Evolutionary conservation across 2,797 vertebrate genomes (phyloP).

Genomic region (Antrozous pallidus): DNA sequence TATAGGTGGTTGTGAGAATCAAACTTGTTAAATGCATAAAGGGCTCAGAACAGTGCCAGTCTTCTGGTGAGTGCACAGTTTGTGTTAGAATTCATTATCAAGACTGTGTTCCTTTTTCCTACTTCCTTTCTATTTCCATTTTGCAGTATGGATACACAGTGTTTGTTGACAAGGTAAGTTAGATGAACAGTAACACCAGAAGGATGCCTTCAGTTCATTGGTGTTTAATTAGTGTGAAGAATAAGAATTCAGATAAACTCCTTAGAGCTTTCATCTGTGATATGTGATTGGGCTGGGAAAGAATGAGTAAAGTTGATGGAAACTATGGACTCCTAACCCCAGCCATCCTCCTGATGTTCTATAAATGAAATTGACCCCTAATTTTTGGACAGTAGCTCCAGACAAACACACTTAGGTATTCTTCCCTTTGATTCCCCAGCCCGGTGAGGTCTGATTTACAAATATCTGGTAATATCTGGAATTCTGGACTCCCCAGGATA

Average conservation of each 20-base stretch:
- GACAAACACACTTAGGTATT: conserved; percentile 39
- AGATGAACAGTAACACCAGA: not conserved
- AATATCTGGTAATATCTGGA: not conserved
- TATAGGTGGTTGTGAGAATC: not conserved
- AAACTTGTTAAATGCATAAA: not conserved
- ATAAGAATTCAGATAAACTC: not conserved
- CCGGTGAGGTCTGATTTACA: conserved; percentile 60
- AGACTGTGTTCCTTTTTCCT: not conserved
- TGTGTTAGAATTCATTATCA: not conserved
- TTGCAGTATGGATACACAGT: not conserved
- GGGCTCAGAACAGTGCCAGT: not conserved
- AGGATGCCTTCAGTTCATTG: not conserved
- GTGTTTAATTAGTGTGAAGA: conserved; percentile 57
- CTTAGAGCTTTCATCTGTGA: not conserved
- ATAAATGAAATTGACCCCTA: conserved; percentile 61
- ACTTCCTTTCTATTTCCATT: not conserved
- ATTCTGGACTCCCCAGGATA: conserved; percentile 46
- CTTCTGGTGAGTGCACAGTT: not conserved
- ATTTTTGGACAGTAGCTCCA: conserved; percentile 61
- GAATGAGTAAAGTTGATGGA: conserved; percentile 42
- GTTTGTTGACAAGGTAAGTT: not conserved
- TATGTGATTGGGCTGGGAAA: conserved; percentile 36
- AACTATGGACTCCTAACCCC: not conserved
- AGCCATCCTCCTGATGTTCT: conserved; percentile 32
- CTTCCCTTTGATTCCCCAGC: conserved; percentile 46